Base-by-base conservation (phyloP, 2,113 vertebrate genomes). In the Forbesichthys papilliferus region DNA sequence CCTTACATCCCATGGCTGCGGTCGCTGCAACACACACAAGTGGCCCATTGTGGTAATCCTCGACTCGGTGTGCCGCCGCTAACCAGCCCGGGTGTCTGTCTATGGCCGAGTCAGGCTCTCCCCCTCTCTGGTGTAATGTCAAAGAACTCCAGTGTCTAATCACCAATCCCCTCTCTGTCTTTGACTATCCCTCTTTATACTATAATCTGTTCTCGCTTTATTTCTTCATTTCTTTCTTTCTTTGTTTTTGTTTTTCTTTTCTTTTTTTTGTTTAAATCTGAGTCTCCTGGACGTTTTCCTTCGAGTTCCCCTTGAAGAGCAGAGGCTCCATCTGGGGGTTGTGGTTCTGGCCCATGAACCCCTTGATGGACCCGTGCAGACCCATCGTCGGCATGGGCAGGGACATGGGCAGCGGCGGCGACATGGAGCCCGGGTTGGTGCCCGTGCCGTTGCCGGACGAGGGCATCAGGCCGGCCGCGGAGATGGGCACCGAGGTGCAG, bases 231-330 rank as follows among this genome's bases (percentile, higher is more conserved):
- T 66, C 78, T 73, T 80, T 55, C 34, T 54, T 52, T 67, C 13
- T 59, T 36, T 46, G 9, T 64, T 52, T 64, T 12, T 80, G 84
- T 65, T 75, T 71, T 20, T 3, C 5, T 27, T 58, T 27, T 4
- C 16, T 55, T 18, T 6, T 20, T 12, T 58, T 58, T 27, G 34
- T 81, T 94, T 91, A 96, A 85, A 97, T 96, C 88, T 96, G 96
- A 73, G 96, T 96, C 90, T 97, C 96, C 90, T 97, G 96, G 79
- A 97, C 96, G 11, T 96, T 97, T 92, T 97, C 96, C 93, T 97
- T 97, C 5, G 96, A 97, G 88, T 86, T 93, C 82, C 95, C 95
- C 86, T 96, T 96, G 84, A 96, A 95, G 81, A 97, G 93, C 79
- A 97, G 93, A 74, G 96, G 96, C 91, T 97, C 95, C 79, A 95